A percentile compares a stretch with the other conserved stretches of the same genome.
phyloP scores from a whole-genome alignment of 2,797 vertebrate genomes.

The Pipistrellus pipistrellus region DNA sequence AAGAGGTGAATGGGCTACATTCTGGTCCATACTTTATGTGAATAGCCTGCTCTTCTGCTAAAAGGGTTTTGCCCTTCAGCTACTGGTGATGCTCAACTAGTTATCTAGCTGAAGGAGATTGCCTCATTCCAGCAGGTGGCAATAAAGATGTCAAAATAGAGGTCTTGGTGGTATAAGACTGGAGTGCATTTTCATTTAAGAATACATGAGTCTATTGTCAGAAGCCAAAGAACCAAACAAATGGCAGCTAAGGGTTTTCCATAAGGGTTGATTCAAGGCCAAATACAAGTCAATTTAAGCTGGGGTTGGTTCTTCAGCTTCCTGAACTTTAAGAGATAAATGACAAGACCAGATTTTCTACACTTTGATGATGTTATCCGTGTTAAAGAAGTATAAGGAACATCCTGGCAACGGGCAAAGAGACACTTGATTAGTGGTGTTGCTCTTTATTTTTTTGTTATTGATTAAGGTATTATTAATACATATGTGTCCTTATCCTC shows the following conservation, averaged over 20 bases:
- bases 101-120: background rate
- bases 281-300: slow-evolving; percentile 7
- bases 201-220: background rate
- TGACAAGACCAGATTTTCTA: slow-evolving; percentile 49
- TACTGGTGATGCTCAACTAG: slow-evolving; percentile 25
- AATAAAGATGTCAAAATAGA: slow-evolving; percentile 51
- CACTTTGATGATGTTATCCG: slow-evolving; percentile 20
- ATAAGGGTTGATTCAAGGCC: background rate
- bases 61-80: background rate
- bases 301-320: background rate
- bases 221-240: slow-evolving; percentile 24
- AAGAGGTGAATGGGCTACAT: background rate
- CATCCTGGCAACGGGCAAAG: background rate
- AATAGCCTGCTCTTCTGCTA: background rate
- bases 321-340: background rate
- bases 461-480: no score
- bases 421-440: background rate
- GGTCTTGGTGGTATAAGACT: background rate
- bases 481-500: no score
- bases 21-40: background rate
- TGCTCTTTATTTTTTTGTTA: background rate
- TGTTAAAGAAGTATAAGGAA: background rate
- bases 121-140: slow-evolving; percentile 30
- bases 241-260: background rate
- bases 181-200: slow-evolving; percentile 49